Base-by-base conservation (phyloP, 2,888 invertebrate genomes). In the Epinotia ramella region DNA sequence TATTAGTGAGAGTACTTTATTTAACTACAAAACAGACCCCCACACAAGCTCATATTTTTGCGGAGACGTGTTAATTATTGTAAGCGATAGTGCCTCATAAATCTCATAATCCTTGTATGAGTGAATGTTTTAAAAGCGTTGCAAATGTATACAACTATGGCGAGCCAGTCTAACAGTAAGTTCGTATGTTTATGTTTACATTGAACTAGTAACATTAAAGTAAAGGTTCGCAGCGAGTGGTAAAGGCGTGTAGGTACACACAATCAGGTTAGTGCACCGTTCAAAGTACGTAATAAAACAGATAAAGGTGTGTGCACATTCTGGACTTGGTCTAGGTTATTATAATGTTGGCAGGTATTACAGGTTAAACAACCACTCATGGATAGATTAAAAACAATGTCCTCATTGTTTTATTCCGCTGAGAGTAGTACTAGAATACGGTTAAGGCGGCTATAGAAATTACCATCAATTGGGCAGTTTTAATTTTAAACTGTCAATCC, bases 181-280 rank as follows among this genome's bases (percentile, higher is more conserved):
- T 69, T 59, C 44, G 69, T 66, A 66, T 69, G 69, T 69, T 69
- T 69, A 59, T 68, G 60, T 69, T 69, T 69, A 69, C 69, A 69
- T 69, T 60, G 69, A 69, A 69, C 69, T 46, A 69, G 69, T 69
- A 63, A 62, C 49, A 62, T 73, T 67, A 56, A 65, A 66, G 70
- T 64, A 66, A 71, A 70, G 75, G 75, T 75, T 66, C 53, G 70
- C 60, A 75, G 75, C 66, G 70, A 71, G 65, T 53, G 53, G 70
- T 49, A 71, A 75, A 65, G 75, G 60, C 60, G 49, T 60, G 70
- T n/a, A n/a, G n/a, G n/a, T 44, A 18, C 70, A 75, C 57, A 74
- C 13, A 24, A 11, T 3, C n/a, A 3, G 57, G 20, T 44, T 44
- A 40, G 9, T 40, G 18, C n/a, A 18, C 18, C 5, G 40, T 63